Evolutionary conservation across 2,113 vertebrate species (phyloP).

Genomic region (Girardinichthys multiradiatus): DNA sequence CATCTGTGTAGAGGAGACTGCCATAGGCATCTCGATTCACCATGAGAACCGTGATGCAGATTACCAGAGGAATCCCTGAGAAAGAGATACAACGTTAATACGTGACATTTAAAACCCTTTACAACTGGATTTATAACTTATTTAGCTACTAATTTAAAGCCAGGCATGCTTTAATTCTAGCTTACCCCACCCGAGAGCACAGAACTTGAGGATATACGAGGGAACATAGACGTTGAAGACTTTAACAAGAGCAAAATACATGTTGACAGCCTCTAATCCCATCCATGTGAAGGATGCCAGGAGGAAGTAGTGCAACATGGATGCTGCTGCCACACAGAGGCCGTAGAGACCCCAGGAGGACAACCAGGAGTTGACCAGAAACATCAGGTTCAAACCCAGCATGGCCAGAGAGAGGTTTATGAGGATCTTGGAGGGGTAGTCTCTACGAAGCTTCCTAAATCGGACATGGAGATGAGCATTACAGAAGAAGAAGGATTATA

Average conservation of each 20-base stretch:
- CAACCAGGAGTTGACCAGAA: constrained; percentile 88
- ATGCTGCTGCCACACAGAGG: constrained; percentile 81
- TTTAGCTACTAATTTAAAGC: neutral
- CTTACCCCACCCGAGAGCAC: constrained; percentile 89
- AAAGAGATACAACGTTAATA: constrained; percentile 4
- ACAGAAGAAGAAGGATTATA: neutral
- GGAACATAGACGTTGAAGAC: constrained; percentile 91
- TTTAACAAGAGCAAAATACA: constrained; percentile 90
- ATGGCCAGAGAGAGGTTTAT: constrained; percentile 86
- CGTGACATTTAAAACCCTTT: neutral
- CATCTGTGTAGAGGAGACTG: constrained; percentile 28
- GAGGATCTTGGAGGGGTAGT: constrained; percentile 91
- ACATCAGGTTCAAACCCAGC: constrained; percentile 86
- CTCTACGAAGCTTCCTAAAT: constrained; percentile 84
- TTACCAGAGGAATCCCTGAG: constrained; percentile 85
- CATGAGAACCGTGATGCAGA: constrained; percentile 80
- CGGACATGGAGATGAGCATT: neutral
- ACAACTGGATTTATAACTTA: neutral
- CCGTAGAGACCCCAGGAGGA: constrained; percentile 74
- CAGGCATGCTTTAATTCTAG: neutral
- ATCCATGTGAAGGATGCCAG: constrained; percentile 91
- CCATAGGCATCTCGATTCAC: constrained; percentile 84
- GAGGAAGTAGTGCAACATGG: constrained; percentile 87
- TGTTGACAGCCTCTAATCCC: constrained; percentile 88
- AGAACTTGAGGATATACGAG: constrained; percentile 91